Percentiles rank a stretch among this genome's conserved stretches.
Conservation (phyloP, 2,888 invertebrate species). For the Oscheius sp. region DNA sequence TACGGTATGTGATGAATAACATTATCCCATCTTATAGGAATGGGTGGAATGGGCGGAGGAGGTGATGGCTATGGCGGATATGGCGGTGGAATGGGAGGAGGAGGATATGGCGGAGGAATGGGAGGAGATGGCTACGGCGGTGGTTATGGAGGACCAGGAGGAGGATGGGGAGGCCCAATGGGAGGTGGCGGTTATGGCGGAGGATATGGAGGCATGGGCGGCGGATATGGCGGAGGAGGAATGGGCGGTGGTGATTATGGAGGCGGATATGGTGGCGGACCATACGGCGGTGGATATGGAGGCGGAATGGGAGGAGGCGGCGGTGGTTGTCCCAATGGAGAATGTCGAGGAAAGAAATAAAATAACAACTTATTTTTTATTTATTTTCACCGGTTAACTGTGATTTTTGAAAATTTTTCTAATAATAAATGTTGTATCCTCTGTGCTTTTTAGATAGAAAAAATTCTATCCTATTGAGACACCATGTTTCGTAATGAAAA, state of each 20-base stretch:
- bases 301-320: constrained; percentile 24
- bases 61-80: constrained; percentile 2
- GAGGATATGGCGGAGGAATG: constrained; percentile 6
- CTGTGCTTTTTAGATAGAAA: too few relatives aligned
- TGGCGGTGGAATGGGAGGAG: constrained; percentile 4
- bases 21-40: neutral
- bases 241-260: constrained; percentile 12
- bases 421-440: too few relatives aligned
- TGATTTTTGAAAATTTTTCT: neutral
- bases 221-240: constrained; percentile 20
- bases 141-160: constrained; percentile 7
- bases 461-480: too few relatives aligned
- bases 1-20: neutral
- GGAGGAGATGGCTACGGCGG: constrained; percentile 16
- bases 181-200: constrained; percentile 27
- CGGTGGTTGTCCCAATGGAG: constrained; percentile 35
- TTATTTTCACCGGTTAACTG: constrained; percentile 6
- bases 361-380: neutral
- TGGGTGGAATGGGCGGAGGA: constrained; percentile 9
- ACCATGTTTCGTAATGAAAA: too few relatives aligned
- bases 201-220: constrained; percentile 25
- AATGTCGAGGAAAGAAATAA: constrained; percentile 29
- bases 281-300: constrained; percentile 23
- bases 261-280: constrained; percentile 12
- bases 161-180: constrained; percentile 5